These are phyloP conservation scores for Thymallus thymallus DNA, from an alignment of 2,113 vertebrate genomes.

Conservation along the genomic window DNA sequence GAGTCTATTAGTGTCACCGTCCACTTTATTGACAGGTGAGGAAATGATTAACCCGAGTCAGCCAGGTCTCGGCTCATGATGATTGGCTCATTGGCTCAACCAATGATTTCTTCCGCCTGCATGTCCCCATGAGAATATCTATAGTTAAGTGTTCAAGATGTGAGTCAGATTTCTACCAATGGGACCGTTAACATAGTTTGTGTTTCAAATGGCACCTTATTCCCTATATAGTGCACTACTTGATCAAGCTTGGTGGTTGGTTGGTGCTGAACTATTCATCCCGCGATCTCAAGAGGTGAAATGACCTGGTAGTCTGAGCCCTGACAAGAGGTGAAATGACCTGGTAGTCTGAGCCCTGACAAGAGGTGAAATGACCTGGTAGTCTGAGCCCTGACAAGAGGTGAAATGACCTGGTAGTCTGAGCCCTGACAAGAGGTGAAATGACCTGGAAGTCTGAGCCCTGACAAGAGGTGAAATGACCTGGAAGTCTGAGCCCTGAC, in stretches of 20 bases:
- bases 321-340: no score
- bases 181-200: not conserved
- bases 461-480: no score
- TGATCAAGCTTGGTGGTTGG: conserved; percentile 35
- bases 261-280: conserved; percentile 29
- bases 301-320: not conserved
- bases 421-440: no score
- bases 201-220: no score
- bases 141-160: not conserved
- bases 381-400: no score
- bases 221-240: conserved; percentile 27
- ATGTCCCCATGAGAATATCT: not conserved
- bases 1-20: not conserved
- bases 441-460: no score
- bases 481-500: no score
- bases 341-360: no score
- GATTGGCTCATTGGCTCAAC: no score
- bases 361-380: no score
- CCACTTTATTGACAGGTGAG: conserved; percentile 49
- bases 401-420: no score
- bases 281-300: conserved; percentile 38
- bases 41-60: conserved; percentile 54
- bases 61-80: no score
- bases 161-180: not conserved
- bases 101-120: not conserved